These are phyloP conservation scores for Brotogeris chrysoptera DNA, from an alignment of 2,797 vertebrate genomes.

Conservation along the genomic window DNA sequence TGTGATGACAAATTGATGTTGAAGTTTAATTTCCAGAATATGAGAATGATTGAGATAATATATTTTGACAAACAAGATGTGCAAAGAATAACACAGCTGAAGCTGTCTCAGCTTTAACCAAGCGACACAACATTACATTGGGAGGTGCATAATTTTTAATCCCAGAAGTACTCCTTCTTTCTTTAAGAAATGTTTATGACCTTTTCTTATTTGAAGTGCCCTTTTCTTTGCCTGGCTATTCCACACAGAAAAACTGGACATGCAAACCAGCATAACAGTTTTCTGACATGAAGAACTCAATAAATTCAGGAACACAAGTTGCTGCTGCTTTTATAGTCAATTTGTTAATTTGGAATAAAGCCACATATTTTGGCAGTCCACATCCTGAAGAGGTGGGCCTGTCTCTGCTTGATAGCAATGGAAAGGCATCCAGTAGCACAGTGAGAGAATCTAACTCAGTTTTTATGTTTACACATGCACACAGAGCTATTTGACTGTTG, in stretches of 20 bases:
- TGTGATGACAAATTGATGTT: background rate
- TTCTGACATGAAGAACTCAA: background rate
- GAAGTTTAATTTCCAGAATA: background rate
- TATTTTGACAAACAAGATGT: background rate
- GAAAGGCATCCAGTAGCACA: background rate
- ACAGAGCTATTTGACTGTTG: background rate
- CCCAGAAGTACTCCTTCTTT: background rate
- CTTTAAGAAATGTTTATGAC: background rate
- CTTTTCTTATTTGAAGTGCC: background rate
- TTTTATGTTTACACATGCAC: background rate
- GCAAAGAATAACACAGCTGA: background rate
- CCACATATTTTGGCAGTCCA: background rate
- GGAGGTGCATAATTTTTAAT: background rate
- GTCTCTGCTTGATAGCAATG: background rate
- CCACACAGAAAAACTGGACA: background rate
- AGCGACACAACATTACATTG: accelerated
- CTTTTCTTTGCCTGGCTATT: background rate
- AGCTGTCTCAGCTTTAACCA: background rate
- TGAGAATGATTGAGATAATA: background rate
- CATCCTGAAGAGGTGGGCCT: background rate
- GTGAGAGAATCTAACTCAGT: background rate
- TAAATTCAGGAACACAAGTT: background rate
- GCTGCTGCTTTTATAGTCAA: background rate
- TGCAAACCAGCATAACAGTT: background rate
- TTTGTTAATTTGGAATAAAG: background rate